A percentile compares a stretch with the other conserved stretches of the same genome.
Evolutionary conservation across 2,888 invertebrate species (phyloP).

Genomic region (Ectemnius continuus): DNA sequence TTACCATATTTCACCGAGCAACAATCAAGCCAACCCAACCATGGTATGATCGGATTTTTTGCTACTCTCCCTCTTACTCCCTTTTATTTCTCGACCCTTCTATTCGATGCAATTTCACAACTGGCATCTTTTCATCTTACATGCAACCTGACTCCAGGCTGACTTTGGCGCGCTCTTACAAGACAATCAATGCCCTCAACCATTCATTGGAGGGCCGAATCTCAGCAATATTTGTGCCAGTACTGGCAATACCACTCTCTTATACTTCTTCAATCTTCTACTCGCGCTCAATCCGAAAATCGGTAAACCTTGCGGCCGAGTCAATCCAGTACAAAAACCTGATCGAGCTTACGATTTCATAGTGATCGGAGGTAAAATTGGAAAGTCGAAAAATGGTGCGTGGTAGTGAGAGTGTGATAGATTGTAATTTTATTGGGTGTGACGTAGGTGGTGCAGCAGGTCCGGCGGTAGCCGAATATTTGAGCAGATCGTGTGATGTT

Average conservation of each 20-base stretch:
- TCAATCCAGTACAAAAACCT: conserved; percentile 75
- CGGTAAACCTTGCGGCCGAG: conserved; percentile 79
- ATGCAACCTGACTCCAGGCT: neutral
- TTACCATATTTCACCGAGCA: neutral
- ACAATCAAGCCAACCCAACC: neutral
- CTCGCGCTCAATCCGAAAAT: conserved; percentile 52
- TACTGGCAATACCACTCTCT: conserved; percentile 45
- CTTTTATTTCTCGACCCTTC: neutral
- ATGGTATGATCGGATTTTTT: neutral
- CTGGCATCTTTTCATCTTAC: no score
- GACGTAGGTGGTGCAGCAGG: conserved; percentile 81
- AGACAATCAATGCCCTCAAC: conserved; percentile 36
- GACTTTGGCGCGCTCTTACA: neutral
- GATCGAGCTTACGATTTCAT: conserved; percentile 82
- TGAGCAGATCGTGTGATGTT: conserved; percentile 81
- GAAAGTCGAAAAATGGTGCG: neutral
- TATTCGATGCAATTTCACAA: no score
- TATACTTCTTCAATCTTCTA: conserved; percentile 61
- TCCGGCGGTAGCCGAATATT: conserved; percentile 81
- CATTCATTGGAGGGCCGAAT: conserved; percentile 60
- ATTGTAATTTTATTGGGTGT: neutral
- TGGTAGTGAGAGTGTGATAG: neutral
- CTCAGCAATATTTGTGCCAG: conserved; percentile 59
- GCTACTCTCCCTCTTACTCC: neutral
- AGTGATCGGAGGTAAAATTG: conserved; percentile 80